A percentile compares a stretch with the other conserved stretches of the same genome.
Evolutionary conservation across 1,140 invertebrate genomes (phyloP).

Genomic region (Drosophila quadrilineata): DNA sequence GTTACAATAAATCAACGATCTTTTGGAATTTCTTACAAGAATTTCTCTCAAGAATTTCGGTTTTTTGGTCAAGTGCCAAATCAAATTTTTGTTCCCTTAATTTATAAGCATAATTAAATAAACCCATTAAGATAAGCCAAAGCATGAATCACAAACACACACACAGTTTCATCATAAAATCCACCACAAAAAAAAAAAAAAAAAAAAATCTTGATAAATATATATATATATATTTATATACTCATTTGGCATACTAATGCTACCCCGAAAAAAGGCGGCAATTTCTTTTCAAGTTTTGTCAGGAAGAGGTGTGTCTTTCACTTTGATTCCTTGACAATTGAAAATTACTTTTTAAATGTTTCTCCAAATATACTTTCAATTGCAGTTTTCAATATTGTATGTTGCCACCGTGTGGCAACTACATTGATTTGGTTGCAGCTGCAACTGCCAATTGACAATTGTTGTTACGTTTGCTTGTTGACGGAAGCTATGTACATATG

Average conservation of each 20-base stretch:
- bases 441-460: constrained; percentile 50
- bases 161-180: too few relatives aligned
- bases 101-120: constrained; percentile 4
- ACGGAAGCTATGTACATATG: constrained; percentile 42
- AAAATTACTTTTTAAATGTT: constrained; percentile 12
- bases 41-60: too few relatives aligned
- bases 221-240: too few relatives aligned
- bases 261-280: too few relatives aligned
- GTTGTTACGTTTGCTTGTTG: constrained; percentile 40
- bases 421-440: constrained; percentile 17
- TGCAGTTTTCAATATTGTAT: not conserved
- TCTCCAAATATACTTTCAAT: not conserved
- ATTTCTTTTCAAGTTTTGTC: not conserved
- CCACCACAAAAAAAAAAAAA: not conserved
- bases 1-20: too few relatives aligned
- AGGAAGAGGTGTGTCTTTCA: constrained; percentile 27
- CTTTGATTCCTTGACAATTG: not conserved
- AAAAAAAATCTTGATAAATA: not conserved
- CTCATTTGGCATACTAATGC: constrained; percentile 15
- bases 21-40: too few relatives aligned
- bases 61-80: too few relatives aligned
- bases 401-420: constrained; percentile 18
- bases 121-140: not conserved
- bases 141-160: not conserved
- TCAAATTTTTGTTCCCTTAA: constrained; percentile 1